A percentile compares a stretch with the other conserved stretches of the same genome.
Conservation (phyloP, 1,140 invertebrate species). For the Holotrichia oblita region DNA sequence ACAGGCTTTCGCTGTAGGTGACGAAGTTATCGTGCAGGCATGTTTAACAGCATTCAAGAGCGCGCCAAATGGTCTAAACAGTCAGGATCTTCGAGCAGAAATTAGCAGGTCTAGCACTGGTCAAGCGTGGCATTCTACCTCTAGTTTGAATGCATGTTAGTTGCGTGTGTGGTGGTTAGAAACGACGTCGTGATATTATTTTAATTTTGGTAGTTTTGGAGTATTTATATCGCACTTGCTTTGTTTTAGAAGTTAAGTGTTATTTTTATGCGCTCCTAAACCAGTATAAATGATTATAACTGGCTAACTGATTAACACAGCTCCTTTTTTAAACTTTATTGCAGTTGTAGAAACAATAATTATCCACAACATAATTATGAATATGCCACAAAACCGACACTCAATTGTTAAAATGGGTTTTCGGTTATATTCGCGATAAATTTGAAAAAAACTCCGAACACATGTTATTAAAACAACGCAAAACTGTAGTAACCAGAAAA, state of each 20-base stretch:
- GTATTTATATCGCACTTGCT: background rate
- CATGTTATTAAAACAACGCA: too few relatives aligned
- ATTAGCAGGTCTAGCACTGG: slow-evolving; percentile 43
- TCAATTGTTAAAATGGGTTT: background rate
- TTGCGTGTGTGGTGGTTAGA: slow-evolving; percentile 54
- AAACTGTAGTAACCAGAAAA: too few relatives aligned
- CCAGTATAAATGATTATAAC: too few relatives aligned
- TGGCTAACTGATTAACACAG: too few relatives aligned
- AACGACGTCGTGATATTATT: slow-evolving; percentile 54
- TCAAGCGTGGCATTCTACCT: slow-evolving; percentile 52
- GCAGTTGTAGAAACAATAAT: background rate
- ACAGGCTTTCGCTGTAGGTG: slow-evolving; percentile 58
- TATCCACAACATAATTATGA: background rate
- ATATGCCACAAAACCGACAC: background rate
- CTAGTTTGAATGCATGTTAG: slow-evolving; percentile 53
- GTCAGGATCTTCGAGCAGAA: background rate
- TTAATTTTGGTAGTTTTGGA: slow-evolving; percentile 50
- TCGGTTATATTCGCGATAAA: background rate
- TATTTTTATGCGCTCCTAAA: too few relatives aligned
- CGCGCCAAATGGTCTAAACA: slow-evolving; percentile 18
- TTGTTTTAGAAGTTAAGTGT: too few relatives aligned
- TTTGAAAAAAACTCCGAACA: slow-evolving; percentile 18
- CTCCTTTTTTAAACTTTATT: too few relatives aligned
- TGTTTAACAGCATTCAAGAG: slow-evolving; percentile 12
- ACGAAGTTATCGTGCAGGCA: slow-evolving; percentile 48